These are phyloP conservation scores for Nasonia longicornis DNA, from an alignment of 1,140 invertebrate genomes.

Conservation along the genomic window DNA sequence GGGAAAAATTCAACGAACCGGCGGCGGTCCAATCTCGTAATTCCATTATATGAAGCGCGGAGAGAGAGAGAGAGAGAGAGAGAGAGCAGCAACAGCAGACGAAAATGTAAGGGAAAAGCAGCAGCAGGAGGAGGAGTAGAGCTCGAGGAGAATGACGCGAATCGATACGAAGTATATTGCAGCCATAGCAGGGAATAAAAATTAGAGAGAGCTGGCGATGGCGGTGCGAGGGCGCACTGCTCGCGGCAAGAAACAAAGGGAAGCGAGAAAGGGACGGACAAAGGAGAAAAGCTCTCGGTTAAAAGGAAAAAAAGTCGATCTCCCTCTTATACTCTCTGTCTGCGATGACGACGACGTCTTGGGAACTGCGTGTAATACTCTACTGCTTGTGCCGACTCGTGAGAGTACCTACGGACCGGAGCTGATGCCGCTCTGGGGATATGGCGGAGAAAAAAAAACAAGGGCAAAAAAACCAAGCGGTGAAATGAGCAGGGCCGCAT, in stretches of 20 bases:
- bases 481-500: conserved; percentile 46
- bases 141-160: conserved; percentile 18
- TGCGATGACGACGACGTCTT: conserved; percentile 35
- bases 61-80: background rate
- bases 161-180: conserved; percentile 38
- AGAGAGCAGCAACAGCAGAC: background rate
- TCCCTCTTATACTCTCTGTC: background rate
- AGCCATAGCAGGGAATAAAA: conserved; percentile 36
- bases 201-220: conserved; percentile 16
- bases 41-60: conserved; percentile 37
- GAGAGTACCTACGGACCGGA: background rate
- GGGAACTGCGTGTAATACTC: conserved; percentile 30
- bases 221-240: conserved; percentile 9
- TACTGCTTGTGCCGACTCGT: background rate
- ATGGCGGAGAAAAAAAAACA: conserved; percentile 35
- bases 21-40: conserved; percentile 42
- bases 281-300: conserved; percentile 38
- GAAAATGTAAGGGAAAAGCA: conserved; percentile 15
- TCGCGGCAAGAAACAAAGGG: conserved; percentile 36
- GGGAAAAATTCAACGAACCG: conserved; percentile 46
- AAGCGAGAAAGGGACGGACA: conserved; percentile 26
- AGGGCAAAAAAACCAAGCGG: conserved; percentile 46
- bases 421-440: background rate
- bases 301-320: conserved; percentile 27
- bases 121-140: conserved; percentile 20